phyloP scores from a whole-genome alignment of 2,888 invertebrate species.

The Nemoura dubitans region DNA sequence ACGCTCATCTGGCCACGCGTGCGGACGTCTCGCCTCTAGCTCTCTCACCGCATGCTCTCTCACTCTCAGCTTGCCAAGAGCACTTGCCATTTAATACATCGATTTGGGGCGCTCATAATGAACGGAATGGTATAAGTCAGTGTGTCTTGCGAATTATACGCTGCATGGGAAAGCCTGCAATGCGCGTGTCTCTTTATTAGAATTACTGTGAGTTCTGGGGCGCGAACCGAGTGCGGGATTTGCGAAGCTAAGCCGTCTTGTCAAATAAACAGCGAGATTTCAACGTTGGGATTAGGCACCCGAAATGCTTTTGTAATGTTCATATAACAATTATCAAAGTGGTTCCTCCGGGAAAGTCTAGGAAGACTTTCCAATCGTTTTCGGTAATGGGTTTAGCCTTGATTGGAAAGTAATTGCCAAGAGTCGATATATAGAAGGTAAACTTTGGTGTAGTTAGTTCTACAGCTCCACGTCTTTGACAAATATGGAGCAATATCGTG shows the following conservation, averaged over 20 bases:
- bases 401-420: neutral
- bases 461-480: neutral
- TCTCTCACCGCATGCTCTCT: neutral
- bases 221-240: neutral
- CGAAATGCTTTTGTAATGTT: neutral
- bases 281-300: neutral
- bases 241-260: constrained; percentile 14
- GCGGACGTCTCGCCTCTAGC: neutral
- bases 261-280: constrained; percentile 21
- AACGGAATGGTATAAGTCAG: constrained; percentile 12
- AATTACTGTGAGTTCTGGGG: neutral
- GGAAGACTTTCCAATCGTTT: neutral
- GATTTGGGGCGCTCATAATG: neutral
- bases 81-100: neutral
- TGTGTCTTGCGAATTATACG: neutral
- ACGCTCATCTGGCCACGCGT: neutral
- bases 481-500: neutral
- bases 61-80: neutral
- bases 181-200: constrained; percentile 12
- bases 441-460: neutral
- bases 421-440: neutral
- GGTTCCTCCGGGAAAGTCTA: constrained; percentile 1
- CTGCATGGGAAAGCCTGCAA: neutral
- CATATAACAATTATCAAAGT: constrained; percentile 23
- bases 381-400: neutral